Percentiles rank a stretch among this genome's conserved stretches.
phyloP scores from a whole-genome alignment of 2,113 vertebrate species.

The Poecilia latipinna region DNA sequence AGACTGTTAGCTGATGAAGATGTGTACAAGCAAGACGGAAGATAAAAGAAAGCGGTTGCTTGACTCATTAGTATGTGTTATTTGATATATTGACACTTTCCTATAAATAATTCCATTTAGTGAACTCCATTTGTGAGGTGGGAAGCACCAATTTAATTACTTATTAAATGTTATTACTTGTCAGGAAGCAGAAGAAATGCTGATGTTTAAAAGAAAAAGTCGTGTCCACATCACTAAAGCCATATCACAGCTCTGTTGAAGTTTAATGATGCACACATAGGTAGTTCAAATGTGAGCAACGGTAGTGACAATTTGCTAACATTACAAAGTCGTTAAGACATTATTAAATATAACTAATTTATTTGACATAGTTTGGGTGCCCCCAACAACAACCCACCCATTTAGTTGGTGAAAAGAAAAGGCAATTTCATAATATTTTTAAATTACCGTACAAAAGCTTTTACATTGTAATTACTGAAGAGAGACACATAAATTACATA shows the following conservation, averaged over 20 bases:
- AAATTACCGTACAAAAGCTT: too few species aligned
- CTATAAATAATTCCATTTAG: slow-evolving; percentile 99
- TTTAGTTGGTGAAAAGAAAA: too few species aligned
- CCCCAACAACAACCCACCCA: too few species aligned
- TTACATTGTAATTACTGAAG: too few species aligned
- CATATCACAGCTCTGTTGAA: slow-evolving; percentile 90
- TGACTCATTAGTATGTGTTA: slow-evolving; percentile 97
- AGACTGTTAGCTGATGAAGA: slow-evolving; percentile 85
- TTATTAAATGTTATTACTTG: slow-evolving; percentile 99
- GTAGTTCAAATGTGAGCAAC: slow-evolving; percentile 89
- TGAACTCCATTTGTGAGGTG: slow-evolving; percentile 86
- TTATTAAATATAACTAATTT: neutral
- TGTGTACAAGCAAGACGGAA: slow-evolving; percentile 87
- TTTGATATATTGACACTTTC: slow-evolving; percentile 99
- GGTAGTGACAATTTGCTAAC: slow-evolving; percentile 88
- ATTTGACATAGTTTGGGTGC: neutral
- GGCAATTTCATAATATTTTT: too few species aligned
- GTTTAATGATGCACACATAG: slow-evolving; percentile 98
- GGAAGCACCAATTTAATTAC: slow-evolving; percentile 99
- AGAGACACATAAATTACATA: too few species aligned
- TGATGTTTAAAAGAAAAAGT: slow-evolving; percentile 97
- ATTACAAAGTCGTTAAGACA: slow-evolving; percentile 86
- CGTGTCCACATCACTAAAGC: slow-evolving; percentile 93
- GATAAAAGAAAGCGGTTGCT: slow-evolving; percentile 98
- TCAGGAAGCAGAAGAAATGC: slow-evolving; percentile 96